Evolutionary conservation across 1,140 invertebrate species (phyloP), one percentile per base, ranked within the genome.

Genomic region (Drosophila insularis): DNA sequence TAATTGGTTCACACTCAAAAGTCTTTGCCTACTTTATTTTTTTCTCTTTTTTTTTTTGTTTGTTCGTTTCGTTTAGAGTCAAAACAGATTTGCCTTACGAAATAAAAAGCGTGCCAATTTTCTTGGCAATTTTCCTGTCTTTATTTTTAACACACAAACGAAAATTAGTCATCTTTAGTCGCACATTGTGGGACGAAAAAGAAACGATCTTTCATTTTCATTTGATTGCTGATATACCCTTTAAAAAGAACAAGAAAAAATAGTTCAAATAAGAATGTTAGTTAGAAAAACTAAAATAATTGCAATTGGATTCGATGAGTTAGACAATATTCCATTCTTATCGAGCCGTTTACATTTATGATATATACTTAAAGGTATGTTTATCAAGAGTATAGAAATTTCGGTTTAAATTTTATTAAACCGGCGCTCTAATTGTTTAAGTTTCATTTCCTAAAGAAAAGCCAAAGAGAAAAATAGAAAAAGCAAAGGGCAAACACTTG

Each of bases 71-170:
- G 43, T 21, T 50, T 21, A 50, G 17, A 50, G 43, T 62, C 27
- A 13, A 53, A 54, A 54, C 56, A 69, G 43, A 21, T 17, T 23
- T 73, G 14, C 5, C 21, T 61, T 53, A 50, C 58, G 68, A 73
- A 79, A 73, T 66, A 58, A 89, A 84, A 87, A 89, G 82, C 82
- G 82, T 87, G 82, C 82, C 82, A 87, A 87, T 89, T 85, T 85
- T 85, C 80, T 82, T 76, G 76, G 75, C 80, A 75, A 79, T 72
- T 71, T 74, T 85, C 73, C 63, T 53, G 50, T 13, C 10, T 54
- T 68, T 86, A 89, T 89, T 87, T 87, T 82, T 80, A 82, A 71
- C 46, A 53, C 35, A 27, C 35, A 35, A 6, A 13, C 43, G 43
- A 50, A 80, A 82, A 87, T 87, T 87, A 87, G 79, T 87, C 82